Evolutionary conservation across 2,113 vertebrate genomes (phyloP), one percentile per base, ranked within the genome.

Genomic region (Pelmatolapia mariae): DNA sequence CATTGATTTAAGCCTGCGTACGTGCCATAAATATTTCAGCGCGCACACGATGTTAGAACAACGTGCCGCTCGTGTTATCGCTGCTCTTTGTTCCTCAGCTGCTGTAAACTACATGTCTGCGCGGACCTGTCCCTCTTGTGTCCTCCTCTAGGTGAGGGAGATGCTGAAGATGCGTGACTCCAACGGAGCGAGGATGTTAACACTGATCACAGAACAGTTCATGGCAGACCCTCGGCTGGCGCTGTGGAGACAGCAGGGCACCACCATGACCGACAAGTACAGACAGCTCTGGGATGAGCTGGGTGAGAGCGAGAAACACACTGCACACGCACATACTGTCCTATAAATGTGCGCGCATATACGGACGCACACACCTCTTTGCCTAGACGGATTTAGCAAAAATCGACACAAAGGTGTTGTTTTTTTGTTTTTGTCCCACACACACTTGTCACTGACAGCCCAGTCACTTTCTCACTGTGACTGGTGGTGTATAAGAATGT

Each of bases 81-180:
- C 5, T 16, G 22, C 84, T 33, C 54, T 66, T 8, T 54, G 31
- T 85, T 16, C 79, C 22, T 88, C 43, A 16, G 56, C 84, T 82
- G 84, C 63, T 84, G 13, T 80, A 80, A 89, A 68, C 36, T n/a
- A 6, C 38, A 45, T 22, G n/a, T 33, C 38, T 59, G 68, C 59
- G 52, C 24, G 59, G 33, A 36, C 50, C 68, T 83, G 50, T 86
- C 86, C 83, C 80, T 83, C 53, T 73, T 29, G 71, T 85, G 19
- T 87, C 54, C 87, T 56, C 78, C 83, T 85, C 61, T 94, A 99
- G 98, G 98, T 99, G 93, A 97, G 98, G 95, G 98, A 99, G 95
- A 99, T 99, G 98, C 96, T 99, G 94, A 99, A 99, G 94, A 99
- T 99, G 98, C 98, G 98, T 87, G 98, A 99, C 95, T 99, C 98